Evolutionary conservation across 2,888 invertebrate genomes (phyloP), one percentile per base, ranked within the genome.

Genomic region (Liopterus haemorrhoidalis): DNA sequence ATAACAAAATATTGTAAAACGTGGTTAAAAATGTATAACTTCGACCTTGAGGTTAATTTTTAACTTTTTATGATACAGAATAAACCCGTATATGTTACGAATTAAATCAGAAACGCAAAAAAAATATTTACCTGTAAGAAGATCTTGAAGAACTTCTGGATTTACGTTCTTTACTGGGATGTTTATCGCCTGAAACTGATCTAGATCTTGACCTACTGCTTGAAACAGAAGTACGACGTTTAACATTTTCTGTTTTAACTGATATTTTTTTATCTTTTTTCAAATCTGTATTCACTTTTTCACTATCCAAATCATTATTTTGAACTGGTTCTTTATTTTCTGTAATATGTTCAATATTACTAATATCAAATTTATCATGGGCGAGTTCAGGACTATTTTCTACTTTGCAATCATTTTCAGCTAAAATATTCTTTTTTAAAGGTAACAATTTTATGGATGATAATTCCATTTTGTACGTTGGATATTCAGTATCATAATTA

Each of bases 71-170:
- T 8, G 22, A 22, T 22, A 8, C 22, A 22, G 5, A 22, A 22
- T 22, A 22, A 6, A 6, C 22, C 22, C 6, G 5, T n/a, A 14
- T 37, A 2, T 16, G 24, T 22, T 31, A 19, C 30, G 18, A 9
- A 24, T 39, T 2, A 15, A 12, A 11, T 15, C 9, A 11, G 31
- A 12, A 31, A 4, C 9, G 31, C 19, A 8, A 43, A 41, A 47
- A 49, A 14, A 32, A n/a, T 22, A 31, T 49, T 39, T 56, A 67
- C 67, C 66, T 66, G 49, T 54, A 58, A 49, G 69, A 67, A n/a
- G 73, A 74, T 54, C 70, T 59, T 20, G 76, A 76, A 12, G 70
- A 72, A 55, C 73, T 72, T 41, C 66, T 60, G 9, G 67, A 60
- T 35, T 57, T 59, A 11, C 57, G 52, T 24, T 57, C 56, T 49